Conservation (phyloP, 1,140 invertebrate species). For the Trypoxylus dichotomus region DNA sequence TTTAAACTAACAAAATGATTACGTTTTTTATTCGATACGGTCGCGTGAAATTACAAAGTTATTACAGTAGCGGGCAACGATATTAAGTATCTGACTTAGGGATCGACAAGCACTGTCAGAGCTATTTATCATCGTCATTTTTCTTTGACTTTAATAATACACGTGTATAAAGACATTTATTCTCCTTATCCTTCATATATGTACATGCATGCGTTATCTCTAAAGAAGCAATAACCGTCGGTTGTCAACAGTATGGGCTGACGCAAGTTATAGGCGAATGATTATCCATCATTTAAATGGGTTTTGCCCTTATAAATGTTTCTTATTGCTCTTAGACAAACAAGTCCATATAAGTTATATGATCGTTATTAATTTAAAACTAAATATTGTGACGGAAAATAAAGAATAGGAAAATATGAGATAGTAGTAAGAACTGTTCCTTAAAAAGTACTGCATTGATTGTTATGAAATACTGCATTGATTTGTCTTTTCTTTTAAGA, state of each 20-base stretch:
- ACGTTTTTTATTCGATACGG: conserved; percentile 12
- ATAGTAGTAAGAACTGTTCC: no score
- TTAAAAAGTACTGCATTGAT: no score
- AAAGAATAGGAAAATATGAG: no score
- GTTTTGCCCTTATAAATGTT: neutral
- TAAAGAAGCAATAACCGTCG: neutral
- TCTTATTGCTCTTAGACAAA: no score
- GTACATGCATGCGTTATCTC: neutral
- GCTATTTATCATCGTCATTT: conserved; percentile 18
- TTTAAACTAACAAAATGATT: conserved; percentile 18
- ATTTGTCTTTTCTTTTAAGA: no score
- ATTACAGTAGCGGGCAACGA: neutral
- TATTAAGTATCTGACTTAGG: neutral
- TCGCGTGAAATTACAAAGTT: conserved; percentile 22
- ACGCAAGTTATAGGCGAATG: neutral
- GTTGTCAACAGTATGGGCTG: neutral
- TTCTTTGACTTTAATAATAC: conserved; percentile 10
- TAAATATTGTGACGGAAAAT: no score
- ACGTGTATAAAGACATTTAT: neutral
- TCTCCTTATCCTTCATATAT: neutral
- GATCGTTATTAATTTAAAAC: no score
- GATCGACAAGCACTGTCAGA: conserved; percentile 10
- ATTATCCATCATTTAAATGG: neutral
- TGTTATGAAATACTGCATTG: no score
- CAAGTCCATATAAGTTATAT: no score